A percentile compares a stretch with the other conserved stretches of the same genome.
Conservation (phyloP, 30 jellyfish, hydroid and myxozoan species). For the Pelagia noctiluca region DNA sequence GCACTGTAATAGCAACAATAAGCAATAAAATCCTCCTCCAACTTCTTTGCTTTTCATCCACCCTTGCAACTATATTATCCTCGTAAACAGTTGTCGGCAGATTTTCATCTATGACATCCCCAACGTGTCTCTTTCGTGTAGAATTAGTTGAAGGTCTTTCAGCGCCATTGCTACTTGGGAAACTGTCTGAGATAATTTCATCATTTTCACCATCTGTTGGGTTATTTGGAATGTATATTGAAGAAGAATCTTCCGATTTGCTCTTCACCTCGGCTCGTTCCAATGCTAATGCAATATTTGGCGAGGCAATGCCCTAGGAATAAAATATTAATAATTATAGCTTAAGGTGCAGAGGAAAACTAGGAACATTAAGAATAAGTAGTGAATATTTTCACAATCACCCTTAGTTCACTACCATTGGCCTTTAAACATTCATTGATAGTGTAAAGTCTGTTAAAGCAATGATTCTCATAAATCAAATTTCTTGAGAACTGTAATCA, state of each 20-base stretch:
- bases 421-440: too few relatives aligned
- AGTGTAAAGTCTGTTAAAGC: too few relatives aligned
- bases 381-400: too few relatives aligned
- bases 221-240: slow-evolving; percentile 5
- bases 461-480: too few relatives aligned
- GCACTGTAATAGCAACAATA: slow-evolving; percentile 91
- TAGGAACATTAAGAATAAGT: too few relatives aligned
- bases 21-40: slow-evolving; percentile 90
- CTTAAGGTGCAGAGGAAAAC: too few relatives aligned
- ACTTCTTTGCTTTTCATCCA: slow-evolving; percentile 67
- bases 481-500: too few relatives aligned
- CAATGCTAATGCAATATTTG: slow-evolving; percentile 63
- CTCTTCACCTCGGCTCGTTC: slow-evolving; percentile 23
- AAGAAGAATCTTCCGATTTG: slow-evolving; percentile 16
- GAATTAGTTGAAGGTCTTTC: slow-evolving; percentile 31
- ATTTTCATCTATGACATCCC: slow-evolving; percentile 14
- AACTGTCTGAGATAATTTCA: neutral
- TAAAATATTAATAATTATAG: too few relatives aligned
- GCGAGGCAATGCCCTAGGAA: slow-evolving; percentile 57
- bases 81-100: slow-evolving; percentile 9
- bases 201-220: neutral
- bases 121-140: slow-evolving; percentile 58
- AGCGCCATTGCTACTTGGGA: neutral
- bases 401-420: too few relatives aligned
- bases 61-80: neutral